phyloP scores from a whole-genome alignment of 2,797 vertebrate species.

The Microtus californicus region DNA sequence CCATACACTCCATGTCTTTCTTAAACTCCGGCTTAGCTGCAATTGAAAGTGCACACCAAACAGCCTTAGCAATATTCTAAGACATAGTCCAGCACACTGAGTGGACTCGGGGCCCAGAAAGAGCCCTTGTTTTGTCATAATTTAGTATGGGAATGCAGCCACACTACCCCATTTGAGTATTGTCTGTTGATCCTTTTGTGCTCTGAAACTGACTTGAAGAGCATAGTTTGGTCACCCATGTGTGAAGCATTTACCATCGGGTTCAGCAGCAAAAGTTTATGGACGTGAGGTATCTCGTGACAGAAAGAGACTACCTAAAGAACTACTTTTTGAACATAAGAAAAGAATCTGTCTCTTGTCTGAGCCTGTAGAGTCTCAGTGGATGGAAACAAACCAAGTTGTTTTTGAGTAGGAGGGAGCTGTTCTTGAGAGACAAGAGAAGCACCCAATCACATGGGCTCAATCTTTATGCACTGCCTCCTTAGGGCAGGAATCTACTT shows the following conservation, averaged over 20 bases:
- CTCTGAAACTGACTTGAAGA: background rate
- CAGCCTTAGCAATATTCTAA: background rate
- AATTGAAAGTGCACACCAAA: background rate
- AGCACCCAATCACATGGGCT: background rate
- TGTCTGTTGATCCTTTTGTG: background rate
- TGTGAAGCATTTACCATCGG: background rate
- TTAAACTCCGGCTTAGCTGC: background rate
- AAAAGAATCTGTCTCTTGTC: background rate
- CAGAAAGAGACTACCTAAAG: background rate
- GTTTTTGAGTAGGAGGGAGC: background rate
- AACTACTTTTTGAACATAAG: background rate
- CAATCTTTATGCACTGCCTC: background rate
- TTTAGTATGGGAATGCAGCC: background rate
- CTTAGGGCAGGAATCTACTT: background rate
- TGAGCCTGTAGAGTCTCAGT: background rate
- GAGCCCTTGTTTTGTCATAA: background rate
- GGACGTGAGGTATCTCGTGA: background rate
- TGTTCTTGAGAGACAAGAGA: too few species aligned
- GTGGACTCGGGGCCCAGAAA: background rate
- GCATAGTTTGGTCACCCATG: background rate
- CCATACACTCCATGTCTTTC: background rate
- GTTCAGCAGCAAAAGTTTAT: background rate
- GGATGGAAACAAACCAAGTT: background rate
- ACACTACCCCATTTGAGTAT: too few species aligned
- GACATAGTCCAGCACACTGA: too few species aligned